A percentile compares a stretch with the other conserved stretches of the same genome.
These are phyloP conservation scores for Scomberomorus guttatus DNA, from an alignment of 2,797 vertebrate species.

Conservation along the genomic window DNA sequence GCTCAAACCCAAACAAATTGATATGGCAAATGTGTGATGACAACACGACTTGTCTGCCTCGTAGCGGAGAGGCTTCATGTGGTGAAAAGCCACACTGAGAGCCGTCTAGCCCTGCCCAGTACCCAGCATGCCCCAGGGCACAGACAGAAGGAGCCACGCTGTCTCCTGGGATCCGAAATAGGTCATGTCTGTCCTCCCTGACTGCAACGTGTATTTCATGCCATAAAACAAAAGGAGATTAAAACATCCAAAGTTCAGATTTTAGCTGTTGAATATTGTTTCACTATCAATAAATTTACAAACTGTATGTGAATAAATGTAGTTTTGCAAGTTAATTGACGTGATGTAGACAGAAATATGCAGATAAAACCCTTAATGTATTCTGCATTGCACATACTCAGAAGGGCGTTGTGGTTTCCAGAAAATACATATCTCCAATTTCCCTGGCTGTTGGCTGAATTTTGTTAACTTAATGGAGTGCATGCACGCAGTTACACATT, in stretches of 20 bases:
- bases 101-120: constrained; percentile 51
- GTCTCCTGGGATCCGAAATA: constrained; percentile 64
- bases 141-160: constrained; percentile 65
- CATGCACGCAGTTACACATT: constrained; percentile 15
- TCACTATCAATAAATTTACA: background rate
- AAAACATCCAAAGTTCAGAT: background rate
- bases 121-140: constrained; percentile 70
- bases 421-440: constrained; percentile 15
- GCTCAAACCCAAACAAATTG: constrained; percentile 19
- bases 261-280: background rate
- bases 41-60: constrained; percentile 30
- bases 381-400: background rate
- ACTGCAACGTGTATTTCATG: constrained; percentile 40
- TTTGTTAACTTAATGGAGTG: background rate
- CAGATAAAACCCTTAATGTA: background rate
- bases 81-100: constrained; percentile 23
- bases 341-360: background rate
- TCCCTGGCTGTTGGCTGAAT: constrained; percentile 6
- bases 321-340: background rate
- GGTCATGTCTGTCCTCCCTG: constrained; percentile 53
- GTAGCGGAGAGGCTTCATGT: constrained; percentile 20
- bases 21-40: constrained; percentile 40
- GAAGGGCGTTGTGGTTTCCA: constrained; percentile 7
- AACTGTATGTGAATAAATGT: background rate
- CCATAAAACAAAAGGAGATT: constrained; percentile 12